Conservation (phyloP, 2,797 vertebrate genomes). For the Fistularia commersonii region DNA sequence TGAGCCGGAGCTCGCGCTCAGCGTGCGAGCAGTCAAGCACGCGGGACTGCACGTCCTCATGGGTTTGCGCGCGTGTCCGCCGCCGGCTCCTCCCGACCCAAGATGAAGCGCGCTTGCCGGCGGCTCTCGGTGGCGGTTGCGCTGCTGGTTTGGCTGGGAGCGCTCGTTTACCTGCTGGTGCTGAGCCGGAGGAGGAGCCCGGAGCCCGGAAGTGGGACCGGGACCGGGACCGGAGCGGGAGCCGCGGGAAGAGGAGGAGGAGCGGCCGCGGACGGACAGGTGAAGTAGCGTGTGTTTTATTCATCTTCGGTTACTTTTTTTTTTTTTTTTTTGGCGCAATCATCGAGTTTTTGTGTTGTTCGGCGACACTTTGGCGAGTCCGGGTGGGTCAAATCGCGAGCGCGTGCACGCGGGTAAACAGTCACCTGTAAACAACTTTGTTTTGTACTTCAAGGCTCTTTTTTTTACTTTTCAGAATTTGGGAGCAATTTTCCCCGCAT, state of each 20-base stretch:
- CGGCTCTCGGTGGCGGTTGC: constrained; percentile 63
- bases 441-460: too few species aligned
- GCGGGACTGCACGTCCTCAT: too few species aligned
- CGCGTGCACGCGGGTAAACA: too few species aligned
- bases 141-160: constrained; percentile 71
- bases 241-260: constrained; percentile 17
- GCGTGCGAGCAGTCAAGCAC: too few species aligned
- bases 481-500: too few species aligned
- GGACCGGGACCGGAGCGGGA: not conserved
- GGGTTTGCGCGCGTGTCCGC: constrained; percentile 32
- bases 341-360: not conserved
- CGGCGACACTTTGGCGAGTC: too few species aligned
- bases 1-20: too few species aligned
- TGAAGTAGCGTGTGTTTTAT: constrained; percentile 8
- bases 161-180: constrained; percentile 71
- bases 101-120: constrained; percentile 67
- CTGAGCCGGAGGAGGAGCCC: constrained; percentile 65
- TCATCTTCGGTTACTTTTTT: too few species aligned
- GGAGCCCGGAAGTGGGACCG: constrained; percentile 47
- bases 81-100: constrained; percentile 53
- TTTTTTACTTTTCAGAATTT: too few species aligned
- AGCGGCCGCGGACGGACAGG: constrained; percentile 35
- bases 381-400: too few species aligned
- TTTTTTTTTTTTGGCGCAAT: too few species aligned
- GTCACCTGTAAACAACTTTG: too few species aligned